phyloP scores from a whole-genome alignment of 1,140 invertebrate species.

The Polyergus mexicanus region DNA sequence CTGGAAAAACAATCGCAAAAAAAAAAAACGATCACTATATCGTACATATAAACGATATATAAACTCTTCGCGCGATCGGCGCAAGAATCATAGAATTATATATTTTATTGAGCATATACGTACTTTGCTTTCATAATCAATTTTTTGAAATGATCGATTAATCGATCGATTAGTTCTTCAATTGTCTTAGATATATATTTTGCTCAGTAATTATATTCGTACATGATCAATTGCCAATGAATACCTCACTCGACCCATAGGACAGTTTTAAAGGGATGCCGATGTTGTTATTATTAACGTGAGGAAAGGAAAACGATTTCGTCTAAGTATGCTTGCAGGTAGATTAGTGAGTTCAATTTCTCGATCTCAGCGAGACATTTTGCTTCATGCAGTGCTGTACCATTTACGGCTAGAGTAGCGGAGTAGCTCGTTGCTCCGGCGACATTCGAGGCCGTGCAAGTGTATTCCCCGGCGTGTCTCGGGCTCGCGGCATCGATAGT shows the following conservation, averaged over 20 bases:
- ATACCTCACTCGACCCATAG: slow-evolving; percentile 54
- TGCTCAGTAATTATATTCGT: neutral
- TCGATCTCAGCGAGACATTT: slow-evolving; percentile 51
- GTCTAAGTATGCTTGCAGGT: slow-evolving; percentile 48
- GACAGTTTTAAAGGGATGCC: slow-evolving; percentile 8
- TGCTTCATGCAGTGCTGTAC: slow-evolving; percentile 83
- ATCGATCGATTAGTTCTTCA: neutral
- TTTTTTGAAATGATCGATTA: neutral
- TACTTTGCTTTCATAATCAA: neutral
- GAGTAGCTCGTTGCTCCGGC: slow-evolving; percentile 90
- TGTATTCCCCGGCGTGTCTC: slow-evolving; percentile 92
- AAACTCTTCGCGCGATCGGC: neutral
- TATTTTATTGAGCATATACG: slow-evolving; percentile 34
- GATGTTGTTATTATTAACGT: neutral
- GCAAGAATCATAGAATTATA: neutral
- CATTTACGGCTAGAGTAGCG: slow-evolving; percentile 90
- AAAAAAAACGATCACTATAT: slow-evolving; percentile 35
- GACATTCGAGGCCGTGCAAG: slow-evolving; percentile 91
- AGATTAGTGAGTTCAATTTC: slow-evolving; percentile 33
- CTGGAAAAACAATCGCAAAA: slow-evolving; percentile 80
- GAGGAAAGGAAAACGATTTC: slow-evolving; percentile 30
- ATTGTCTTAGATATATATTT: neutral
- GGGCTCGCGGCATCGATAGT: slow-evolving; percentile 92
- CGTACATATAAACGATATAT: neutral
- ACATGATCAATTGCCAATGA: slow-evolving; percentile 46